phyloP scores from a whole-genome alignment of 2,888 invertebrate species.

The Apotomis turbidana region DNA sequence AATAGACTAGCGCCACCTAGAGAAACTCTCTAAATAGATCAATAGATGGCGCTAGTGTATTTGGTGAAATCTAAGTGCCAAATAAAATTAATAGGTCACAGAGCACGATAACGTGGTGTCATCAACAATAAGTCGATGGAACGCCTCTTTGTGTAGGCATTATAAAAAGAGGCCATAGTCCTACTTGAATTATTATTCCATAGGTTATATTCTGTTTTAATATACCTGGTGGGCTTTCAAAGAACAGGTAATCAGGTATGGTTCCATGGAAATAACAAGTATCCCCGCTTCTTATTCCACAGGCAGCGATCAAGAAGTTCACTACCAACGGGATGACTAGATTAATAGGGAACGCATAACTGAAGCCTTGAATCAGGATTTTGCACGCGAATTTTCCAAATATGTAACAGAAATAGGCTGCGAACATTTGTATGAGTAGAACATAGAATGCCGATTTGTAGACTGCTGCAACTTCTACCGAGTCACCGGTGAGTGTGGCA shows the following conservation, averaged over 20 bases:
- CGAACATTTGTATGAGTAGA: constrained; percentile 90
- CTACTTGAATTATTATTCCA: background rate
- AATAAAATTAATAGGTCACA: too few relatives aligned
- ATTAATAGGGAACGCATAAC: constrained; percentile 98
- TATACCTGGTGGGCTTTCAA: constrained; percentile 90
- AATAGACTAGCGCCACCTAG: too few relatives aligned
- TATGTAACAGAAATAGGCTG: constrained; percentile 94
- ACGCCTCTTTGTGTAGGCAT: too few relatives aligned
- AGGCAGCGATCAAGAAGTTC: constrained; percentile 93
- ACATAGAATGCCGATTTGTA: constrained; percentile 90
- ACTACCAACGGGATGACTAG: constrained; percentile 96
- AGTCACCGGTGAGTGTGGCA: constrained; percentile 89
- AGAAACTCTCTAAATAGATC: too few relatives aligned
- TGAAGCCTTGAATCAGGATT: constrained; percentile 98
- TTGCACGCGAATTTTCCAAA: constrained; percentile 98
- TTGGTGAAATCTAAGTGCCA: too few relatives aligned
- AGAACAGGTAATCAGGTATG: constrained; percentile 95
- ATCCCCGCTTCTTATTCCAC: constrained; percentile 93
- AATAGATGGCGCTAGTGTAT: too few relatives aligned
- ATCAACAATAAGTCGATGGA: too few relatives aligned
- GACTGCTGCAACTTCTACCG: constrained; percentile 87
- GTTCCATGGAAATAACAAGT: constrained; percentile 94
- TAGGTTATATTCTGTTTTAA: background rate
- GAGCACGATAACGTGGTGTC: too few relatives aligned
- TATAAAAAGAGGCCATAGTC: too few relatives aligned